These are phyloP conservation scores for Charanyca ferruginea DNA, from an alignment of 2,888 invertebrate species.

Conservation along the genomic window DNA sequence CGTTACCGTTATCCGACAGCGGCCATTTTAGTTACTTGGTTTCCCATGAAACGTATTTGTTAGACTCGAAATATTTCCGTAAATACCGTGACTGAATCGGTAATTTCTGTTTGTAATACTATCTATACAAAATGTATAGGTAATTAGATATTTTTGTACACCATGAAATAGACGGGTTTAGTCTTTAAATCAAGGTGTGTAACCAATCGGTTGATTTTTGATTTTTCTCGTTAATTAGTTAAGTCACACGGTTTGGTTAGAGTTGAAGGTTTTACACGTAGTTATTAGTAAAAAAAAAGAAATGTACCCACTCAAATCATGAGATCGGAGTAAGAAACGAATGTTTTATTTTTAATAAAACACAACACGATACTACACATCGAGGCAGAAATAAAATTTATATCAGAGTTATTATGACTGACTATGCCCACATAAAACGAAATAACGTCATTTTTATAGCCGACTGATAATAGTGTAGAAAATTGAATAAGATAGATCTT, in stretches of 20 bases:
- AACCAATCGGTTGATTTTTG: conserved; percentile 63
- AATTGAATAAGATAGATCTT: conserved; percentile 8
- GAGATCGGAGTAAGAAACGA: background rate
- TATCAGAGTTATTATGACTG: background rate
- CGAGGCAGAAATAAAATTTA: background rate
- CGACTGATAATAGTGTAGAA: conserved; percentile 11
- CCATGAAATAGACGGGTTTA: conserved; percentile 55
- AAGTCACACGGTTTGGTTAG: conserved; percentile 48
- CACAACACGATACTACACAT: background rate
- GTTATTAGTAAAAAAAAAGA: background rate
- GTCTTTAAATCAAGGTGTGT: conserved; percentile 51
- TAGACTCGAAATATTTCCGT: conserved; percentile 76
- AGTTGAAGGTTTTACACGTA: background rate
- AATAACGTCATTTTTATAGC: conserved; percentile 6
- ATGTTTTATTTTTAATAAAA: background rate
- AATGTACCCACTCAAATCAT: background rate
- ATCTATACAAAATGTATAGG: conserved; percentile 62
- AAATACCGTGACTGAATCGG: conserved; percentile 80
- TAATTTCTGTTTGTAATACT: conserved; percentile 81
- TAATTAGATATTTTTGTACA: conserved; percentile 62
- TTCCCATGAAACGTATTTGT: conserved; percentile 82
- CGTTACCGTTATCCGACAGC: conserved; percentile 79
- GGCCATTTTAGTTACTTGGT: conserved; percentile 68
- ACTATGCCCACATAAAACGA: background rate
- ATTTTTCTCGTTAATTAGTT: conserved; percentile 61